phyloP scores from a whole-genome alignment of 2,113 vertebrate genomes.

The Notothenia coriiceps region DNA sequence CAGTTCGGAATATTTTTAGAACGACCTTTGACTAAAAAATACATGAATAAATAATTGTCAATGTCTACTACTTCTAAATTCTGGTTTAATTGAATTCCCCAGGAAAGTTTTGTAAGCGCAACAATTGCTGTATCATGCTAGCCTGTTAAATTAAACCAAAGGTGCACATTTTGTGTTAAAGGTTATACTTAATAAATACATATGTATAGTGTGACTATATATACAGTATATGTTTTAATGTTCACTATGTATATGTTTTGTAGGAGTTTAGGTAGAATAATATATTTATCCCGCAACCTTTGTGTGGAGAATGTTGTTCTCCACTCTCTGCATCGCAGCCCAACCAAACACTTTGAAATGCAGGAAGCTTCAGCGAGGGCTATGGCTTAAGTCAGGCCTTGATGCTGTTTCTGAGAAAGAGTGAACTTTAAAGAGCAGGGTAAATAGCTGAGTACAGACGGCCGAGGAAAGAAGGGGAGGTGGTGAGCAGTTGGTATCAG shows the following conservation, averaged over 20 bases:
- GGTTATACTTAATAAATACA: no score
- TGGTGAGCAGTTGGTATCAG: constrained; percentile 50
- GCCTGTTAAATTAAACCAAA: no score
- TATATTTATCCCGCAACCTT: constrained; percentile 15
- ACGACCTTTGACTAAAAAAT: no score
- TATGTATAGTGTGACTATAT: neutral
- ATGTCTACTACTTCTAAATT: no score
- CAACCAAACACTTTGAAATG: constrained; percentile 69
- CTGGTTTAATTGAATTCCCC: no score
- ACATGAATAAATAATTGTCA: no score
- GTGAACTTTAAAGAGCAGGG: constrained; percentile 65
- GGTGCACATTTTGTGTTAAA: no score
- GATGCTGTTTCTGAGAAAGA: constrained; percentile 74
- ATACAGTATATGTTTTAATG: neutral
- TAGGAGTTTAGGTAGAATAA: constrained; percentile 1
- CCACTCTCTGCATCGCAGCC: constrained; percentile 21
- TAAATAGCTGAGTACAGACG: constrained; percentile 48
- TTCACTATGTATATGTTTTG: neutral
- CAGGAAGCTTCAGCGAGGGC: constrained; percentile 56
- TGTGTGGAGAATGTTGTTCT: constrained; percentile 3
- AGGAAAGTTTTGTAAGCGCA: no score
- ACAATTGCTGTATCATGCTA: no score
- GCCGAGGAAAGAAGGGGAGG: constrained; percentile 3
- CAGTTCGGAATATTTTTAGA: no score
- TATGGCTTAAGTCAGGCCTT: constrained; percentile 53